Base-by-base conservation (phyloP, 2,113 vertebrate genomes). In the Prunella himalayana region DNA sequence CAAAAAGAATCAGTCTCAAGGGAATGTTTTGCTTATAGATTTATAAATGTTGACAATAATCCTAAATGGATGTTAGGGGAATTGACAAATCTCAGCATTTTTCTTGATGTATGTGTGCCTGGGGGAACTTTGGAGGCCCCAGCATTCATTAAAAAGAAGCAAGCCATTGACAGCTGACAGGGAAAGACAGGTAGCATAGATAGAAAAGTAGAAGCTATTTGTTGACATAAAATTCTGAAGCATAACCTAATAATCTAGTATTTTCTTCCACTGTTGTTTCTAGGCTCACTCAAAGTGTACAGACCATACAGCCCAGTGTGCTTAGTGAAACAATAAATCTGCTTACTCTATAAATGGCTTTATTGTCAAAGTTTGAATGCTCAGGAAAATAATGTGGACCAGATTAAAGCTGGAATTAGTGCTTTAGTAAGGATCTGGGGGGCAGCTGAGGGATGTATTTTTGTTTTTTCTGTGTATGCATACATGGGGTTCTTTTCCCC, bases 1-100 rank as follows among this genome's bases (percentile, higher is more conserved):
- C 97, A 86, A 86, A 97, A 96, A 95, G 96, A 96, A 97, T 98
- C 97, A 97, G 93, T 90, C 97, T 96, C 96, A 88, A 83, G 92
- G 89, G 97, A 97, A 95, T 91, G 90, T 94, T 97, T 97, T 96
- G 90, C 94, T 97, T 97, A 97, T 91, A 93, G 96, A 97, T 95
- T 97, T 97, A 97, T 97, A 97, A 95, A 96, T 84, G 96, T 95
- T 98, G 97, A 97, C 97, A 97, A 97, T 97, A 96, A 97, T 97
- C 96, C 96, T 97, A 97, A 98, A 97, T 95, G 96, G 95, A 97
- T 96, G 92, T 91, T 97, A 96, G 92, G 82, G 94, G 96, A 97
- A 97, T 95, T 95, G 98, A 97, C 97, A 97, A 97, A 97, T 97
- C 94, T 97, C 92, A 76, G 90, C 92, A 96, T 96, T 97, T 96